Conservation (phyloP, 1,140 invertebrate genomes). For the Diploscapter pachys region DNA sequence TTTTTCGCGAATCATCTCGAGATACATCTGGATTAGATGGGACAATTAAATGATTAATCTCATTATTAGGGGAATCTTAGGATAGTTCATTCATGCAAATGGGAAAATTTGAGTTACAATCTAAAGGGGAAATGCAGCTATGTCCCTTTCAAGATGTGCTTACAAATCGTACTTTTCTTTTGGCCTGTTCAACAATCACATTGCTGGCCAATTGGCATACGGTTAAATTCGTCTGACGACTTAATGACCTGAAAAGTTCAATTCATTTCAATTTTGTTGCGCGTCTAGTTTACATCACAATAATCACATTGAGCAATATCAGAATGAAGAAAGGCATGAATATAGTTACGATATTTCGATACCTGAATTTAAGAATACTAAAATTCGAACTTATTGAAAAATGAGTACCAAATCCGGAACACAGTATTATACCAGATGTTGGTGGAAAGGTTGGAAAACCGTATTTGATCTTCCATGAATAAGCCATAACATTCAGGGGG, state of each 20-base stretch:
- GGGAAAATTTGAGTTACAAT: neutral
- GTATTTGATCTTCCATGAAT: no score
- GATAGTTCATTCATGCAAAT: neutral
- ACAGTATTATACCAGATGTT: no score
- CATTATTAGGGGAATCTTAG: conserved; percentile 2
- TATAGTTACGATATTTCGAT: conserved; percentile 54
- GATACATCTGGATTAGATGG: neutral
- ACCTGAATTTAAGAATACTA: conserved; percentile 21
- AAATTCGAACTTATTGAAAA: no score
- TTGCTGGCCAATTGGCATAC: conserved; percentile 20
- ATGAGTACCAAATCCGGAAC: no score
- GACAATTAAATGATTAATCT: neutral
- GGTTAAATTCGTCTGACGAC: conserved; percentile 27
- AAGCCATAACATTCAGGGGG: no score
- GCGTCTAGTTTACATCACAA: conserved; percentile 16
- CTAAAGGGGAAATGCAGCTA: neutral
- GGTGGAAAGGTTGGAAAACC: no score
- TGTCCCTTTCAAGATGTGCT: conserved; percentile 1
- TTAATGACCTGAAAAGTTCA: conserved; percentile 35
- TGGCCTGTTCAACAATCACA: conserved; percentile 28
- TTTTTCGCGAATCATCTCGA: neutral
- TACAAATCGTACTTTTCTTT: conserved; percentile 28
- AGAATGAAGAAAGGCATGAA: conserved; percentile 57
- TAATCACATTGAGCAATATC: conserved; percentile 46
- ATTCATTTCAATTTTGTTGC: no score